Conservation (phyloP, 2,113 vertebrate genomes). For the Urocynchramus pylzowi region DNA sequence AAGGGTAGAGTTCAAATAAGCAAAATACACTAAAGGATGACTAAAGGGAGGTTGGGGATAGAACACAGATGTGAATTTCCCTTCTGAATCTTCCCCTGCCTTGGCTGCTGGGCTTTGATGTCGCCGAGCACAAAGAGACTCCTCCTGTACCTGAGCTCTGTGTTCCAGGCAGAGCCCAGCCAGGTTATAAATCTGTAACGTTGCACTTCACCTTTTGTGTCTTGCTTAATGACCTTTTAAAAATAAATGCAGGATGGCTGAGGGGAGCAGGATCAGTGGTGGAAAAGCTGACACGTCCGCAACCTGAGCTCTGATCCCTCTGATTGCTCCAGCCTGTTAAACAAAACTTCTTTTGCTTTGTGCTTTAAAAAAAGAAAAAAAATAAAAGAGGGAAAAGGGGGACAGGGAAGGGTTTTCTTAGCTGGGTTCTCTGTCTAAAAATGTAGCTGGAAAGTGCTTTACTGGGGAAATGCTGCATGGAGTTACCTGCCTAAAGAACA, state of each 20-base stretch:
- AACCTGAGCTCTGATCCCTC: constrained; percentile 27
- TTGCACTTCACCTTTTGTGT: constrained; percentile 47
- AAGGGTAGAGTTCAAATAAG: not conserved
- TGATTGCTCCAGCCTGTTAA: not conserved
- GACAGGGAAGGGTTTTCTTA: constrained; percentile 44
- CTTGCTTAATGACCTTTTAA: constrained; percentile 30
- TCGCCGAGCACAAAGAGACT: not conserved
- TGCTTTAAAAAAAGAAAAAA: not conserved
- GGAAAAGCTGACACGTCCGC: constrained; percentile 52
- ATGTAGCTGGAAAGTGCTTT: not conserved
- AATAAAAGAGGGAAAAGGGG: not conserved
- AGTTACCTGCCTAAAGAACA: not conserved
- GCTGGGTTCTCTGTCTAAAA: not conserved
- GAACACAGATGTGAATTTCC: not conserved
- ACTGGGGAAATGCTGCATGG: not conserved
- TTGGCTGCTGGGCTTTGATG: not conserved
- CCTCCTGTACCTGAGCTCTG: not conserved
- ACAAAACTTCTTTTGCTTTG: constrained; percentile 16
- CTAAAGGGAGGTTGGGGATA: not conserved
- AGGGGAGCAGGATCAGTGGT: not conserved
- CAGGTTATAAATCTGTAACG: constrained; percentile 37
- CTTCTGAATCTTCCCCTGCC: not conserved
- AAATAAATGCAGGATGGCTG: constrained; percentile 5
- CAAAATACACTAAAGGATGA: not conserved
- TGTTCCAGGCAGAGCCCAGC: not conserved